Conservation (phyloP, 53 echinoderm and acorn worm genomes). For the Temnopleurus reevesii region DNA sequence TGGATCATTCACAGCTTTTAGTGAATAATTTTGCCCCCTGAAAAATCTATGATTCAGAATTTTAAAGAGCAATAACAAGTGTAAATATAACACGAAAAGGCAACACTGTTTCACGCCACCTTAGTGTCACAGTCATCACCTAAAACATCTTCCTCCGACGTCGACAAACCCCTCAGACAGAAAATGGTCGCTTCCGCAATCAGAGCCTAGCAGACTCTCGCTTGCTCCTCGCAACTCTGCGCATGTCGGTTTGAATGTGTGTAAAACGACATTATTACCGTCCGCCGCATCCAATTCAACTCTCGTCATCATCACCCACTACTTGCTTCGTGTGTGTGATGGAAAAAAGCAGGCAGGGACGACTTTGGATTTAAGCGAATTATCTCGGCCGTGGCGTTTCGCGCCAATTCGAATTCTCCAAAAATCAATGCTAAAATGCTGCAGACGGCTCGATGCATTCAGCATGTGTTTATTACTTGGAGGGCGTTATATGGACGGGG, state of each 20-base stretch:
- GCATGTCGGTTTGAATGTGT: not conserved
- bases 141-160: no score
- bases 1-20: no score
- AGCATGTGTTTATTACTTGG: not conserved
- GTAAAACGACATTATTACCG: slow-evolving; percentile 10
- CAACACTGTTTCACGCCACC: no score
- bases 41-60: no score
- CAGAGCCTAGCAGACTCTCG: not conserved
- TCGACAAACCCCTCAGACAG: not conserved
- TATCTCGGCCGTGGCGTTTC: slow-evolving; percentile 14
- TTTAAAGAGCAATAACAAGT: no score
- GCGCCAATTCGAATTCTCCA: slow-evolving; percentile 34
- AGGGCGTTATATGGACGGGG: not conserved
- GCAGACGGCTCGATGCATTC: not conserved
- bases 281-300: not conserved
- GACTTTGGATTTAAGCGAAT: slow-evolving; percentile 35
- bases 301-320: not conserved
- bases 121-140: no score
- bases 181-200: slow-evolving; percentile 51
- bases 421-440: slow-evolving; percentile 7
- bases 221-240: not conserved
- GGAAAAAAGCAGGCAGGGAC: not conserved
- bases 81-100: no score
- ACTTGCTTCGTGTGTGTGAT: not conserved
- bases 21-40: no score